Conservation (phyloP, 2,797 vertebrate species). For the Lindbergichthys nudifrons region DNA sequence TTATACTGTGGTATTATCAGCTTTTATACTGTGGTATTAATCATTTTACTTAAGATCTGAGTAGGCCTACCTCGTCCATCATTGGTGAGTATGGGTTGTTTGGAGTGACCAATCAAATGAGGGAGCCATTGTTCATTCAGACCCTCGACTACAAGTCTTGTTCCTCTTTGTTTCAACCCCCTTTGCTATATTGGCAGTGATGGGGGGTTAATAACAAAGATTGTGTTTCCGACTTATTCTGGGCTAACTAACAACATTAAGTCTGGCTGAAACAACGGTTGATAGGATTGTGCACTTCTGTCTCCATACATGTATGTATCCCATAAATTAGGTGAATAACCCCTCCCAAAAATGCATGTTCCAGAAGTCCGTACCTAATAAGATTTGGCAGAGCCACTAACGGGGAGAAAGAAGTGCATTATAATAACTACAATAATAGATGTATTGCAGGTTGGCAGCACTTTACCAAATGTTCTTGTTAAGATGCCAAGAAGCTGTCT, state of each 20-base stretch:
- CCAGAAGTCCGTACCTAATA: background rate
- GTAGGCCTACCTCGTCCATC: too few species aligned
- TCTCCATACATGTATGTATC: slow-evolving; percentile 1
- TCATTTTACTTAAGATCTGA: too few species aligned
- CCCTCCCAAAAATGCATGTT: background rate
- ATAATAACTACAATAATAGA: background rate
- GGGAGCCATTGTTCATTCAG: too few species aligned
- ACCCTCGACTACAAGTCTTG: too few species aligned
- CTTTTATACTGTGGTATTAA: too few species aligned
- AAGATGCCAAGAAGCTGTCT: slow-evolving; percentile 16
- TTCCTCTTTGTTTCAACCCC: too few species aligned
- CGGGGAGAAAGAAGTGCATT: background rate
- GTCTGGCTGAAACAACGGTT: background rate
- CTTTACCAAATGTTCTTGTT: background rate
- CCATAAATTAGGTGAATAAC: background rate
- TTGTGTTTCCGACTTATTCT: slow-evolving; percentile 1
- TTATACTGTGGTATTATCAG: too few species aligned
- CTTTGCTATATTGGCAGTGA: too few species aligned
- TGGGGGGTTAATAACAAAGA: too few species aligned
- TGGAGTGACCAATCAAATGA: too few species aligned
- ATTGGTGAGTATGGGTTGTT: too few species aligned
- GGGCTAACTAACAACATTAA: slow-evolving; percentile 1
- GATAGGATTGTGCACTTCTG: background rate
- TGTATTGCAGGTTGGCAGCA: slow-evolving; percentile 9
- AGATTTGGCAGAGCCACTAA: background rate